Evolutionary conservation across 2,797 vertebrate species (phyloP).

Genomic region (Florisuga fusca): DNA sequence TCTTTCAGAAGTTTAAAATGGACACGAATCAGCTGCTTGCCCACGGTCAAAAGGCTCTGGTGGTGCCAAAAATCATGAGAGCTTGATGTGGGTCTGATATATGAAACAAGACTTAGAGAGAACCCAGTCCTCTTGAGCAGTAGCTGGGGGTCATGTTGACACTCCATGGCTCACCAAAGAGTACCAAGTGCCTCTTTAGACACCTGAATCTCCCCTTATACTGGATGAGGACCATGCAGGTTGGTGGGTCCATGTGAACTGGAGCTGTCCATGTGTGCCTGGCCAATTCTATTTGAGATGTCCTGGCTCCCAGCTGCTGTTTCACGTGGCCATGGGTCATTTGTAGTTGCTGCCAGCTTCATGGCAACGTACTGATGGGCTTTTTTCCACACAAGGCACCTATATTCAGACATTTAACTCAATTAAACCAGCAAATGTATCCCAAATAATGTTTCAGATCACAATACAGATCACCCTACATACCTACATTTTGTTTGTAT

Average conservation of each 20-base stretch:
- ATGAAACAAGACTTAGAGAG: not conserved
- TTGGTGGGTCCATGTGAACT: not conserved
- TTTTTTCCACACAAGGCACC: not conserved
- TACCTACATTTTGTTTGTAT: not conserved
- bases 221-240: accelerated
- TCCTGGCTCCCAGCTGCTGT: not conserved
- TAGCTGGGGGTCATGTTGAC: not conserved
- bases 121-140: not conserved
- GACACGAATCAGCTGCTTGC: not conserved
- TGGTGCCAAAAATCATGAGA: not conserved
- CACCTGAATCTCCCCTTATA: not conserved
- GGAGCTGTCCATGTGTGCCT: not conserved
- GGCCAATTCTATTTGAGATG: not conserved
- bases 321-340: not conserved
- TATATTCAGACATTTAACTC: not conserved
- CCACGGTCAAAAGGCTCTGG: not conserved
- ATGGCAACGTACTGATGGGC: accelerated
- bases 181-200: not conserved
- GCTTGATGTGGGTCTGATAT: not conserved
- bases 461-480: not conserved
- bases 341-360: not conserved
- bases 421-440: accelerated
- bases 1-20: not conserved
- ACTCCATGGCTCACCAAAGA: not conserved
- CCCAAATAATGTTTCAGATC: not conserved